Conservation (phyloP, 2,797 vertebrate genomes). For the Phalloptychus januarius region DNA sequence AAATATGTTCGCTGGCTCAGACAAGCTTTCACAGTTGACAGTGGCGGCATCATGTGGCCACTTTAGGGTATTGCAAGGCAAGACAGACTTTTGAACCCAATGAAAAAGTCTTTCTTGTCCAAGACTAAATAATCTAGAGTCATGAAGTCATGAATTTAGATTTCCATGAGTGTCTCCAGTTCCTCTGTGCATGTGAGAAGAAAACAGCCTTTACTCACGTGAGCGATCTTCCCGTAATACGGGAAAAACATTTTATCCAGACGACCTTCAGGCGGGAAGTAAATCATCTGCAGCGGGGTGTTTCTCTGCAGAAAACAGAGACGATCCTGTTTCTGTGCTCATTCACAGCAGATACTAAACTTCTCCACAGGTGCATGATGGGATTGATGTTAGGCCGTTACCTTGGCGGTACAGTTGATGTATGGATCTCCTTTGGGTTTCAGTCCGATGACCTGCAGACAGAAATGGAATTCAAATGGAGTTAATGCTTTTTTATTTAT, state of each 20-base stretch:
- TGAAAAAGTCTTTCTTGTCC: background rate
- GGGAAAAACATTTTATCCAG: constrained; percentile 94
- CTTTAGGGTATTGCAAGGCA: background rate
- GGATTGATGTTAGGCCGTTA: constrained; percentile 62
- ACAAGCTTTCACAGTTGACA: background rate
- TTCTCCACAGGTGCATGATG: background rate
- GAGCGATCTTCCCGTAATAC: constrained; percentile 90
- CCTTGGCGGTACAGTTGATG: constrained; percentile 87
- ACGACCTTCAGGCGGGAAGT: constrained; percentile 81
- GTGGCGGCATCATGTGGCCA: background rate
- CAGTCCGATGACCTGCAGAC: constrained; percentile 88
- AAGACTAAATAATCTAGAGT: background rate
- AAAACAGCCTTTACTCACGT: constrained; percentile 73
- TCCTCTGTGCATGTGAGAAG: background rate
- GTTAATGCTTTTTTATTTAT: too few relatives aligned
- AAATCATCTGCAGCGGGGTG: constrained; percentile 72
- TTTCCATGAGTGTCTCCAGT: background rate
- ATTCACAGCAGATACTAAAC: background rate
- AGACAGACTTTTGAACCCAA: background rate
- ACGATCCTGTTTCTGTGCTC: background rate
- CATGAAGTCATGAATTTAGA: too few relatives aligned
- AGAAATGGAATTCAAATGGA: background rate
- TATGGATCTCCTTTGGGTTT: constrained; percentile 85
- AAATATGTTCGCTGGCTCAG: background rate
- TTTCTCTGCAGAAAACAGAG: constrained; percentile 74